phyloP scores from a whole-genome alignment of 2,113 vertebrate genomes.

The Rhynchomys soricoides region DNA sequence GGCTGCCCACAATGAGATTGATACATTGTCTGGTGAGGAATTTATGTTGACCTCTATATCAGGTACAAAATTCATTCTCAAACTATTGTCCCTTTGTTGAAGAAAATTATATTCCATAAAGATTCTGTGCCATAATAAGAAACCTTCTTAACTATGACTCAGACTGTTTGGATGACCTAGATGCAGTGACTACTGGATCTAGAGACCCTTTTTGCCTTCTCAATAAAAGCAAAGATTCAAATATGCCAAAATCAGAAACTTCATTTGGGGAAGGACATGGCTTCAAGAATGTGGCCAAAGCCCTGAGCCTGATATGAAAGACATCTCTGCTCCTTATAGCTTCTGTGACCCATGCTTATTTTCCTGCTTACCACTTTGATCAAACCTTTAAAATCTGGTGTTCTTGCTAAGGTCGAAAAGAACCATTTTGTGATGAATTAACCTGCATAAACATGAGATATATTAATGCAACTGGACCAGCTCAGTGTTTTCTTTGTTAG shows the following conservation, averaged over 20 bases:
- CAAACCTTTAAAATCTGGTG: background rate
- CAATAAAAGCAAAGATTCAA: background rate
- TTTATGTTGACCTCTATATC: background rate
- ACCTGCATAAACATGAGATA: background rate
- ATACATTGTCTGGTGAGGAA: background rate
- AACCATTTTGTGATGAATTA: background rate
- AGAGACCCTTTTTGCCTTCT: background rate
- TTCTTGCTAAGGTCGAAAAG: background rate
- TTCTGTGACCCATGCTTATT: background rate
- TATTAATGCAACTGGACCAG: background rate
- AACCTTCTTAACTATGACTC: background rate
- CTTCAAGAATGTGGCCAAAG: background rate
- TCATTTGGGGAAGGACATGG: background rate
- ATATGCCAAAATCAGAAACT: background rate
- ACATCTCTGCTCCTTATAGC: background rate
- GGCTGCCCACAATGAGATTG: background rate
- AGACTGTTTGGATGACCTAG: background rate
- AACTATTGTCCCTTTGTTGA: background rate
- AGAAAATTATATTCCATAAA: background rate
- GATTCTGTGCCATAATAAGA: background rate
- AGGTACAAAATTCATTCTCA: background rate
- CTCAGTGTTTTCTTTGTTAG: background rate
- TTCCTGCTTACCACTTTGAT: background rate
- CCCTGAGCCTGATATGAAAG: background rate
- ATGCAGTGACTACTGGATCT: background rate